Conservation (phyloP, 2,797 vertebrate genomes). For the Rhadinocentrus ornatus region DNA sequence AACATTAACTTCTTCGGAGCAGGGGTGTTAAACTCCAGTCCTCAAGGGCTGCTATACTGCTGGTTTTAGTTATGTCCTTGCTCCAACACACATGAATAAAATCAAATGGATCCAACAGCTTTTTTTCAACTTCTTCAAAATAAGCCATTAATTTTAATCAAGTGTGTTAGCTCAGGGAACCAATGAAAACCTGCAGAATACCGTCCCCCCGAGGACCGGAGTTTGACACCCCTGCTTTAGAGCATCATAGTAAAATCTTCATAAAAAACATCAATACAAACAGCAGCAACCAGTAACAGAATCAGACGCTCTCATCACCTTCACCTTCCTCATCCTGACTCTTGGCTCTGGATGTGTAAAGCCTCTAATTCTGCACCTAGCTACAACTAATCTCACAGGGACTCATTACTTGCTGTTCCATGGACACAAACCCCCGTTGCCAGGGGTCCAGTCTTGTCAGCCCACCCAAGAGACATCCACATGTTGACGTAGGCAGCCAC, state of each 20-base stretch:
- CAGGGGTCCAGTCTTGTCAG: conserved; percentile 54
- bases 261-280: conserved; percentile 6
- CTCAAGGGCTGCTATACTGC: no score
- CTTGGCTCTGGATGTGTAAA: conserved; percentile 44
- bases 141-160: no score
- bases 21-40: no score
- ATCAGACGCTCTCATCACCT: background rate
- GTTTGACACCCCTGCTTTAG: no score
- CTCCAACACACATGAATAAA: no score
- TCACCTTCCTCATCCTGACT: conserved; percentile 37
- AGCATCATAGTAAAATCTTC: conserved; percentile 25
- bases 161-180: no score
- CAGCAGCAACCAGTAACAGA: background rate
- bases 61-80: no score
- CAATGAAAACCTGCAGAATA: no score
- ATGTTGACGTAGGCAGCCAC: conserved; percentile 13
- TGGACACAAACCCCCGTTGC: conserved; percentile 60
- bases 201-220: no score
- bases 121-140: no score
- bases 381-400: conserved; percentile 56
- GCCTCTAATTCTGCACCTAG: conserved; percentile 44
- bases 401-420: conserved; percentile 74
- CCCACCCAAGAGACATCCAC: conserved; percentile 55
- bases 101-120: no score
- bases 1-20: background rate